A percentile compares a stretch with the other conserved stretches of the same genome.
Evolutionary conservation across 2,888 invertebrate genomes (phyloP).

Genomic region (Keiferia lycopersicella): DNA sequence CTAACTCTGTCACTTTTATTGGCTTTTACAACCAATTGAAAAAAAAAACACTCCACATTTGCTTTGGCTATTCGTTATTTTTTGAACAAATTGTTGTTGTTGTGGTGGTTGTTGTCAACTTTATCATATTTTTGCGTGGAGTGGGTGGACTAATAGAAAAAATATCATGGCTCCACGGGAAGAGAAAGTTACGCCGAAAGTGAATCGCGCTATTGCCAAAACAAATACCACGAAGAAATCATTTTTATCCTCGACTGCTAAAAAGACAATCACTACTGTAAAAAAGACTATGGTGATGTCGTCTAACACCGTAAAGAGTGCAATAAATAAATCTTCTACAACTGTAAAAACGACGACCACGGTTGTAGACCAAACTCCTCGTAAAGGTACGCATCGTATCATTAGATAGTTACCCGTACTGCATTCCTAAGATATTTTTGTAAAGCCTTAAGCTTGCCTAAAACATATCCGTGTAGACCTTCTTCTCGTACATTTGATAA

Average conservation of each 20-base stretch:
- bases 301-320: too few species aligned
- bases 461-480: too few species aligned
- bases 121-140: background rate
- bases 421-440: too few species aligned
- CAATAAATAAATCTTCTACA: background rate
- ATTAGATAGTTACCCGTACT: background rate
- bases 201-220: constrained; percentile 51
- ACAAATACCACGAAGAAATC: constrained; percentile 46
- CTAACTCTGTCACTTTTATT: background rate
- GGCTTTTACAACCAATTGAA: background rate
- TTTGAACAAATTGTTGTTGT: background rate
- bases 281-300: constrained; percentile 39
- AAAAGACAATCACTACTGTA: constrained; percentile 47
- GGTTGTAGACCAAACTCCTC: constrained; percentile 45
- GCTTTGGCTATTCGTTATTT: constrained; percentile 1
- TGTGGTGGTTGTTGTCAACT: background rate
- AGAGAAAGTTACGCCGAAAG: constrained; percentile 54
- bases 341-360: constrained; percentile 49
- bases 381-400: constrained; percentile 47
- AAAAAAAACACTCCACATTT: background rate
- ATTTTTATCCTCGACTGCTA: constrained; percentile 37
- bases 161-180: constrained; percentile 62
- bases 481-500: too few species aligned
- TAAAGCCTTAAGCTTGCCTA: too few species aligned
- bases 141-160: background rate